A percentile compares a stretch with the other conserved stretches of the same genome.
Conservation (phyloP, 2,888 invertebrate genomes). For the Pyralis farinalis region DNA sequence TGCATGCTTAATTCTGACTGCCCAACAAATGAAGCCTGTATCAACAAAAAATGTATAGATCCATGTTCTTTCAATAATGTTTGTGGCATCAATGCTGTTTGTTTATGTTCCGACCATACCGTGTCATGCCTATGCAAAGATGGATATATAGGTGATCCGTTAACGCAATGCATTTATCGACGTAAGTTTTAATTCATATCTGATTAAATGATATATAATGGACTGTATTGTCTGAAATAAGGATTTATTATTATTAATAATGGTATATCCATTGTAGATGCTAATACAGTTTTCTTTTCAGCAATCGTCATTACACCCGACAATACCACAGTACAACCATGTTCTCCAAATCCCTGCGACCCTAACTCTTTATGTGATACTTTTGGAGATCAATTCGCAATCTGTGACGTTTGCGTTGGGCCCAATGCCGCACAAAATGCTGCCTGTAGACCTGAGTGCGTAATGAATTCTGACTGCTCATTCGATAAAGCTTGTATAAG, state of each 20-base stretch:
- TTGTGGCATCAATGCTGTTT: slow-evolving; percentile 91
- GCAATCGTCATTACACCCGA: slow-evolving; percentile 75
- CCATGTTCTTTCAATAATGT: slow-evolving; percentile 85
- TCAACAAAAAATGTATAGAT: slow-evolving; percentile 87
- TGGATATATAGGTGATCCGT: slow-evolving; percentile 90
- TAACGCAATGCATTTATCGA: slow-evolving; percentile 85
- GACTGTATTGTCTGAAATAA: too few species aligned
- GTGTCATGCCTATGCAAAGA: slow-evolving; percentile 90
- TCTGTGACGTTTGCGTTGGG: slow-evolving; percentile 89
- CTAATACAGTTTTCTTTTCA: slow-evolving; percentile 52
- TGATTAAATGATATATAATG: too few species aligned
- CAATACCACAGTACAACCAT: slow-evolving; percentile 85
- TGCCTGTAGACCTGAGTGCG: slow-evolving; percentile 90
- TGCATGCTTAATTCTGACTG: slow-evolving; percentile 93
- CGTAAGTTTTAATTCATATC: slow-evolving; percentile 48
- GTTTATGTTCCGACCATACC: slow-evolving; percentile 89
- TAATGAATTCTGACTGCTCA: slow-evolving; percentile 89
- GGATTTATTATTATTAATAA: too few species aligned
- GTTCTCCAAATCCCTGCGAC: slow-evolving; percentile 89
- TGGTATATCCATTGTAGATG: too few species aligned
- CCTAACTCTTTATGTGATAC: slow-evolving; percentile 84
- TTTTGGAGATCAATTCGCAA: slow-evolving; percentile 87
- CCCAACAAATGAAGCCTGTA: slow-evolving; percentile 86
- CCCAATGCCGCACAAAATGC: slow-evolving; percentile 85
- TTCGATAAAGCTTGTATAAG: slow-evolving; percentile 88